phyloP scores from a whole-genome alignment of 2,113 vertebrate species.

The Pteronura brasiliensis region DNA sequence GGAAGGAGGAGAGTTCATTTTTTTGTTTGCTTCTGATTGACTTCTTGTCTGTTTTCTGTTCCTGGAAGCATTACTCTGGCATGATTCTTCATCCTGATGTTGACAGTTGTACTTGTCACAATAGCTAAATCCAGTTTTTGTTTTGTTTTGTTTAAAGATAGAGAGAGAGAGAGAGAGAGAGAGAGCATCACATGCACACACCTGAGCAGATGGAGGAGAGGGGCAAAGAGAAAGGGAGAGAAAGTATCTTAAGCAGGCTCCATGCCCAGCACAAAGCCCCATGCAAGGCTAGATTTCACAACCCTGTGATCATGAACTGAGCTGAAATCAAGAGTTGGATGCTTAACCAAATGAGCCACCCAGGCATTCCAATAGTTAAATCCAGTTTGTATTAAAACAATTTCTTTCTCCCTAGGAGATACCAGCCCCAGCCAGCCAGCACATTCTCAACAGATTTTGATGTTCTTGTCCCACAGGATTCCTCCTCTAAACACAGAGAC shows the following conservation, averaged over 20 bases:
- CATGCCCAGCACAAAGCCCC: neutral
- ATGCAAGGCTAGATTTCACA: neutral
- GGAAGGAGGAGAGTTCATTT: neutral
- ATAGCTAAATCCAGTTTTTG: neutral
- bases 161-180: neutral
- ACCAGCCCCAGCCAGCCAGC: neutral
- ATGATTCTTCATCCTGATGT: neutral
- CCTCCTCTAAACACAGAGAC: neutral
- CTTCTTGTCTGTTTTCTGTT: neutral
- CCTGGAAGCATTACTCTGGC: neutral
- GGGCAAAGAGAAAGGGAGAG: neutral
- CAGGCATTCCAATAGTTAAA: neutral
- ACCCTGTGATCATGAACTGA: neutral
- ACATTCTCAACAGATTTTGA: neutral
- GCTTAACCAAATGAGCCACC: neutral
- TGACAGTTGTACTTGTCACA: neutral
- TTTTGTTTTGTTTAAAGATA: neutral
- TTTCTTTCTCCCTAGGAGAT: neutral
- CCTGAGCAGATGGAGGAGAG: neutral
- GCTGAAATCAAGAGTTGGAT: neutral
- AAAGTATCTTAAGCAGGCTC: neutral
- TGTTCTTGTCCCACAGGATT: neutral
- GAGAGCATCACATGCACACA: neutral
- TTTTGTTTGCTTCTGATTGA: neutral
- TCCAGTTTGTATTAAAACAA: neutral